phyloP scores from a whole-genome alignment of 2,888 invertebrate genomes.

The Synergus itoensis region DNA sequence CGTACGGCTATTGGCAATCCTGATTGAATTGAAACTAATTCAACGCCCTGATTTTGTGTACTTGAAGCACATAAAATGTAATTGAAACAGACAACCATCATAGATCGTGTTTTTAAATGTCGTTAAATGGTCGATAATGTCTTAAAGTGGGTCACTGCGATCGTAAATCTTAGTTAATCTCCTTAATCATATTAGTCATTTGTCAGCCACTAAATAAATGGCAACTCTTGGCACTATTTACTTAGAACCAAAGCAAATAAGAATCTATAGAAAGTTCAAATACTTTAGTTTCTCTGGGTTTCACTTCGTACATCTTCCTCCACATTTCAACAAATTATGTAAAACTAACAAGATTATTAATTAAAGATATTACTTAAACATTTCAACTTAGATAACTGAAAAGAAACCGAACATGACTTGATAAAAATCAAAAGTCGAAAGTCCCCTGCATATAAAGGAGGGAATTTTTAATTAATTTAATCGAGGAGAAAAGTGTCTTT shows the following conservation, averaged over 20 bases:
- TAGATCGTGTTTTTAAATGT: background rate
- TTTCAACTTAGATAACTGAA: background rate
- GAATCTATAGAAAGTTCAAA: too few species aligned
- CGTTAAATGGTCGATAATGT: conserved; percentile 9
- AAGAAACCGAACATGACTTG: background rate
- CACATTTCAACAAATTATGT: too few species aligned
- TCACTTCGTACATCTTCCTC: too few species aligned
- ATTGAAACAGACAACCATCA: conserved; percentile 4
- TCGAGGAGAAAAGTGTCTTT: background rate
- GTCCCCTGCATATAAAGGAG: background rate
- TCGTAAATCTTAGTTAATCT: background rate
- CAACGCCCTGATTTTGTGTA: background rate
- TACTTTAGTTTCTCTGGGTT: too few species aligned
- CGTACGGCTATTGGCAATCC: background rate
- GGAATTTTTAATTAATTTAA: background rate
- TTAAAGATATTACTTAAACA: too few species aligned
- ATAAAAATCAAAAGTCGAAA: background rate
- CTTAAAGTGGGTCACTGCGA: background rate
- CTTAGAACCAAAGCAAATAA: too few species aligned
- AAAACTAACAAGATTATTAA: too few species aligned
- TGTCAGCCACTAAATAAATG: too few species aligned
- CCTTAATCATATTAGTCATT: too few species aligned
- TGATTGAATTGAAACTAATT: conserved; percentile 11
- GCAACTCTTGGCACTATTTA: too few species aligned
- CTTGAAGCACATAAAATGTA: conserved; percentile 20